Evolutionary conservation across 2,113 vertebrate genomes (phyloP), one percentile per base, ranked within the genome.

Genomic region (Numenius arquata): DNA sequence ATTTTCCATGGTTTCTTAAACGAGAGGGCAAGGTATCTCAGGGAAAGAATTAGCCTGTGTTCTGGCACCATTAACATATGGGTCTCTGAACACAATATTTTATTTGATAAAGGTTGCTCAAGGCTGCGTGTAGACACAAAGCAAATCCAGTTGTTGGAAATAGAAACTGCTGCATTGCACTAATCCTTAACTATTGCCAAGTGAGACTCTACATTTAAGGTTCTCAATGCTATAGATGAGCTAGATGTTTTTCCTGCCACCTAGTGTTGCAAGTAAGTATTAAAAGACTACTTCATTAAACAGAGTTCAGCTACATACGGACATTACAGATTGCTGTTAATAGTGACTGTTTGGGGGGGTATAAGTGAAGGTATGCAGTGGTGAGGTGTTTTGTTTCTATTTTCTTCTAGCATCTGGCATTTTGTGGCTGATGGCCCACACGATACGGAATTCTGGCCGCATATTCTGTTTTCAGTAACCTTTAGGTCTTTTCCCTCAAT

Each of bases 191-290:
- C 63, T 43, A 1, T 36, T 11, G 17, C 4, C 8, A 30, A 30
- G 48, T 32, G 53, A 22, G 30, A 12, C n/a, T 67, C 21, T 52
- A 15, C 12, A 2, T 36, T 75, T 26, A 8, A 18, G 22, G 22
- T 50, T 59, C 43, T 73, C 8, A 1, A 3, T 38, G 27, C 40
- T 3, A 2, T 16, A 30, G 32, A 16, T 53, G 48, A 77, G 23
- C 22, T 29, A 13, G 59, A 4, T 65, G 34, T 76, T 68, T 50
- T 89, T n/a, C 40, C 40, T 91, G 91, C 93, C 91, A 81, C 62
- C 93, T 95, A 85, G 86, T 61, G 93, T 81, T 95, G n/a, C 56
- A 78, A 40, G 15, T 55, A 45, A 79, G 82, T 26, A 63, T 62
- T 47, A 22, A n/a, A 50, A 29, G 12, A 32, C 29, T 25, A 22